Conservation (phyloP, 1,140 invertebrate species). For the Mactra quadrangularis region DNA sequence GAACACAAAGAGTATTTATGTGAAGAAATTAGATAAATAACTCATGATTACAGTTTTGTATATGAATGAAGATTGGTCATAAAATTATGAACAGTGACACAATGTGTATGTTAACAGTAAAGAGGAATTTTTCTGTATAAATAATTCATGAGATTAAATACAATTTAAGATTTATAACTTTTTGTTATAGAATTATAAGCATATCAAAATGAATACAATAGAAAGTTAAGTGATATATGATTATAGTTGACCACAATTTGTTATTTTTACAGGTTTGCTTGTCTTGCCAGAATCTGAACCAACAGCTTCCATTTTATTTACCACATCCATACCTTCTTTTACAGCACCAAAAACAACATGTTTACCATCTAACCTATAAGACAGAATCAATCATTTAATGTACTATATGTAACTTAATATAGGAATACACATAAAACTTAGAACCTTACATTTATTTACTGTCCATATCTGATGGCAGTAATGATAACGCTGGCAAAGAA, state of each 20-base stretch:
- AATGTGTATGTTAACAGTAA: no score
- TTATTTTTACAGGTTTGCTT: conserved; percentile 92
- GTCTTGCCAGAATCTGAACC: conserved; percentile 94
- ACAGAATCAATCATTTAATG: background rate
- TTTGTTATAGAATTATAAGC: no score
- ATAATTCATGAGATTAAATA: no score
- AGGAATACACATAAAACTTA: background rate
- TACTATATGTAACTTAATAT: background rate
- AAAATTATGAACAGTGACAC: no score
- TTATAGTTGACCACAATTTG: conserved; percentile 89
- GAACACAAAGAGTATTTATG: no score
- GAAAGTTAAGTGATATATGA: no score
- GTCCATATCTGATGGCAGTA: background rate
- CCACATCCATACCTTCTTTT: conserved; percentile 70
- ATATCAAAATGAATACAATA: no score
- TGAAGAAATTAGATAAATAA: no score
- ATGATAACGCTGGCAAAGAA: background rate
- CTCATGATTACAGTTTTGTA: no score
- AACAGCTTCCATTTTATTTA: conserved; percentile 74
- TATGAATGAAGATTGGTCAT: no score
- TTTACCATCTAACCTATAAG: conserved; percentile 73
- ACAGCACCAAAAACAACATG: conserved; percentile 78
- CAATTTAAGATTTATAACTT: no score
- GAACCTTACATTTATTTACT: background rate
- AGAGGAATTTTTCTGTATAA: no score